Evolutionary conservation across 64 coral and sea anemone genomes (phyloP).

Genomic region (Montipora efflorescens): DNA sequence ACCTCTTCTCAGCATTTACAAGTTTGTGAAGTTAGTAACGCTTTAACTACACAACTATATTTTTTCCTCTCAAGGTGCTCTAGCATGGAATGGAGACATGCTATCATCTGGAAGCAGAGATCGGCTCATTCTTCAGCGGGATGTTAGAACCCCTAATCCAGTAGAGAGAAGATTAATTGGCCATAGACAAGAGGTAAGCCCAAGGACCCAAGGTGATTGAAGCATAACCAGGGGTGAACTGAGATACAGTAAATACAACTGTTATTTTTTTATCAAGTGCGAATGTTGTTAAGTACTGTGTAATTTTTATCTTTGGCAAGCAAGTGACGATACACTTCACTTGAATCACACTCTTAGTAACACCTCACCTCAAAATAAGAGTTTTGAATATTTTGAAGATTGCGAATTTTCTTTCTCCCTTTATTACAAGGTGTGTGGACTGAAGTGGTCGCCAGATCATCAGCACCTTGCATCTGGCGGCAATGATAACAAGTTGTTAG

Average conservation of each 20-base stretch:
- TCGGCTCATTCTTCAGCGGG: slow-evolving; percentile 91
- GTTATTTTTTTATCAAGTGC: too few relatives aligned
- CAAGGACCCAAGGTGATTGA: too few relatives aligned
- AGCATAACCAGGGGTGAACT: too few relatives aligned
- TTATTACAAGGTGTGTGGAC: slow-evolving; percentile 81
- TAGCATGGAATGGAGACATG: slow-evolving; percentile 97
- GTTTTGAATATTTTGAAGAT: too few relatives aligned
- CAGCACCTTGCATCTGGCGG: slow-evolving; percentile 98
- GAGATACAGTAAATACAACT: too few relatives aligned
- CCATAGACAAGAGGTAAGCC: slow-evolving; percentile 94
- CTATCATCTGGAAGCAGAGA: slow-evolving; percentile 96
- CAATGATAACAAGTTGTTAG: slow-evolving; percentile 96
- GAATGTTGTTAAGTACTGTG: too few relatives aligned
- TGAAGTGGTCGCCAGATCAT: slow-evolving; percentile 99
- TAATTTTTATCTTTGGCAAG: too few relatives aligned
- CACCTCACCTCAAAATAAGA: too few relatives aligned
- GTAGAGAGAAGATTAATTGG: slow-evolving; percentile 91
- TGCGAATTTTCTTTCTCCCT: not conserved
- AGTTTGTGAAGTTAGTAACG: too few relatives aligned
- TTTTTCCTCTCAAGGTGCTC: slow-evolving; percentile 64
- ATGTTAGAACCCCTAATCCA: slow-evolving; percentile 72
- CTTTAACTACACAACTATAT: not conserved
- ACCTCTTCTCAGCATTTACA: too few relatives aligned
- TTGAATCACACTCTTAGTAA: too few relatives aligned
- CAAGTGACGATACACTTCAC: too few relatives aligned